Percentiles rank a stretch among this genome's conserved stretches.
Conservation (phyloP, 37 sponge, comb jelly and placozoan genomes). For the Aphrocallistes beatrix region DNA sequence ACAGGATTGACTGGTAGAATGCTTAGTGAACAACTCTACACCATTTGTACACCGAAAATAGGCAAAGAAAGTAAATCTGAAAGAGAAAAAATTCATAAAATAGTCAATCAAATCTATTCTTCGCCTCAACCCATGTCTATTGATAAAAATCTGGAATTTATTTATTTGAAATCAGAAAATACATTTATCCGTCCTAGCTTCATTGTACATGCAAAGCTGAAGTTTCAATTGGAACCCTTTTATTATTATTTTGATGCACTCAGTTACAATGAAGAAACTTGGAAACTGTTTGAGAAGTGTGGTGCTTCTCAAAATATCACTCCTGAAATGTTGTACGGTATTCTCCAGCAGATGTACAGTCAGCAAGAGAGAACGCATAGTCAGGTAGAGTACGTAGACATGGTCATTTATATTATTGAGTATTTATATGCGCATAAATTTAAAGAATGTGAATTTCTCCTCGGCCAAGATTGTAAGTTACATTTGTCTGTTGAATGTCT, state of each 20-base stretch:
- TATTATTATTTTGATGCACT: neutral
- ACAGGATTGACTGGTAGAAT: neutral
- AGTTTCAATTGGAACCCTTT: neutral
- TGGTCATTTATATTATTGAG: neutral
- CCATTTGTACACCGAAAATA: neutral
- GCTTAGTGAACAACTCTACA: neutral
- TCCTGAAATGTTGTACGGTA: neutral
- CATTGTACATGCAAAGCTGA: neutral
- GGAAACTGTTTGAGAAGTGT: neutral
- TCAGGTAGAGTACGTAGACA: neutral
- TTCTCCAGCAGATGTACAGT: neutral
- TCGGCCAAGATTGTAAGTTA: neutral
- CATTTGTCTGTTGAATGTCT: neutral
- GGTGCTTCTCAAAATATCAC: neutral
- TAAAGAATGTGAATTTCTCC: neutral
- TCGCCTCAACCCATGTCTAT: neutral
- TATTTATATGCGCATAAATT: neutral
- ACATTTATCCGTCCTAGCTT: neutral
- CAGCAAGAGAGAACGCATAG: neutral
- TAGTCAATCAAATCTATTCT: neutral
- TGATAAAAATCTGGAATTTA: neutral
- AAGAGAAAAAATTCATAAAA: neutral
- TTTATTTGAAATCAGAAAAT: neutral
- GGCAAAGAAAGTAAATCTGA: neutral
- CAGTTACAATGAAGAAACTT: neutral